Percentiles rank a stretch among this genome's conserved stretches.
These are phyloP conservation scores for Corydoras sp. DNA, from an alignment of 2,113 vertebrate species.

Conservation along the genomic window DNA sequence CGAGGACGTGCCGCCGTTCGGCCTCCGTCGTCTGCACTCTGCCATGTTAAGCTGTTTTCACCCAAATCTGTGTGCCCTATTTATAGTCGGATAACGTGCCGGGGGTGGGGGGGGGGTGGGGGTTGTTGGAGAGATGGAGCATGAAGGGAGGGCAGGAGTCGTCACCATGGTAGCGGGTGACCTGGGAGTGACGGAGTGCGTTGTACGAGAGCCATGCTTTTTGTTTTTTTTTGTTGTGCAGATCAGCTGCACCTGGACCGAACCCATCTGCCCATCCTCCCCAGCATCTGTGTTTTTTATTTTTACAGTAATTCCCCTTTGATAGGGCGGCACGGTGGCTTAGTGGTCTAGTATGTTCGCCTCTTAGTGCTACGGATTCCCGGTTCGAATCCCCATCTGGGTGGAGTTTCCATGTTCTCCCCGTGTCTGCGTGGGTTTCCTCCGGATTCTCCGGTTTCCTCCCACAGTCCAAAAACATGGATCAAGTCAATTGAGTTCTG, in stretches of 20 bases:
- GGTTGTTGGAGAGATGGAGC: constrained; percentile 18
- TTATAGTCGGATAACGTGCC: constrained; percentile 64
- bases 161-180: constrained; percentile 66
- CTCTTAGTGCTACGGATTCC: no score
- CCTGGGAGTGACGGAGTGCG: constrained; percentile 32
- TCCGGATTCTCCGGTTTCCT: no score
- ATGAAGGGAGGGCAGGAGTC: constrained; percentile 41
- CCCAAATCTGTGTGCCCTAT: constrained; percentile 58
- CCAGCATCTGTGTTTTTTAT: background rate
- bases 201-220: constrained; percentile 4
- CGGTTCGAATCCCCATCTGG: no score
- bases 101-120: fast-evolving
- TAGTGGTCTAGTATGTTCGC: no score
- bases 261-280: background rate
- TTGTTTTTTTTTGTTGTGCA: constrained; percentile 10
- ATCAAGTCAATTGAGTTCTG: no score
- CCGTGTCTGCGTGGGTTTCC: no score
- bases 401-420: no score
- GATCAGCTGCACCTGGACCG: constrained; percentile 24
- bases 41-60: constrained; percentile 53
- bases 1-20: constrained; percentile 36
- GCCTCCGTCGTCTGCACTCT: constrained; percentile 52
- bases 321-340: no score
- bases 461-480: no score
- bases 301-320: background rate